A percentile compares a stretch with the other conserved stretches of the same genome.
These are phyloP conservation scores for Machimus rusticus DNA, from an alignment of 2,888 invertebrate species.

Conservation along the genomic window DNA sequence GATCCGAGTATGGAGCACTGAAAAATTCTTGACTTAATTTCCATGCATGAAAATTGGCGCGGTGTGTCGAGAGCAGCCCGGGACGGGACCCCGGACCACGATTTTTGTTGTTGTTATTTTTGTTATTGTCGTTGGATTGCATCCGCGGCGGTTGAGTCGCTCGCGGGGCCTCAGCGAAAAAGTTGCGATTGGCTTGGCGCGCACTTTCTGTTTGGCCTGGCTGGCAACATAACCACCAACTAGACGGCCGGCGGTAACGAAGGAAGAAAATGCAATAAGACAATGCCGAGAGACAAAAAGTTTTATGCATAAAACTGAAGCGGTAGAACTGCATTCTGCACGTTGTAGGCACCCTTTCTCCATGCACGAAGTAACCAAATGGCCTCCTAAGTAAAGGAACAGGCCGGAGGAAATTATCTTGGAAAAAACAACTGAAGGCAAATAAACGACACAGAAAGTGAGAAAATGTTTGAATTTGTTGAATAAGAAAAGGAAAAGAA, in stretches of 20 bases:
- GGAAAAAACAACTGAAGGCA: neutral
- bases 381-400: neutral
- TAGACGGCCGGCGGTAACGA: neutral
- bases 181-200: neutral
- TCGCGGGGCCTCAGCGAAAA: neutral
- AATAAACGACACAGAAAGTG: neutral
- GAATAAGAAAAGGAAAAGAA: neutral
- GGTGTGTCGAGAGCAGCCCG: neutral
- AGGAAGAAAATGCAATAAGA: constrained; percentile 18
- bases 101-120: neutral
- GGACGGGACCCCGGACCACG: neutral
- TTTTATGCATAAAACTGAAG: neutral
- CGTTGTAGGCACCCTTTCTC: neutral
- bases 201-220: neutral
- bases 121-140: neutral
- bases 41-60: neutral
- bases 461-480: neutral
- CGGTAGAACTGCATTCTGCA: neutral
- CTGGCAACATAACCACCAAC: neutral
- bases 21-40: neutral
- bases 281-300: neutral
- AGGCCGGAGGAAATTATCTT: neutral
- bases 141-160: neutral
- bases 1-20: neutral
- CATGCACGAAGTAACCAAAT: neutral